Evolutionary conservation across 1,140 invertebrate species (phyloP).

Genomic region (Leptinotarsa texana): DNA sequence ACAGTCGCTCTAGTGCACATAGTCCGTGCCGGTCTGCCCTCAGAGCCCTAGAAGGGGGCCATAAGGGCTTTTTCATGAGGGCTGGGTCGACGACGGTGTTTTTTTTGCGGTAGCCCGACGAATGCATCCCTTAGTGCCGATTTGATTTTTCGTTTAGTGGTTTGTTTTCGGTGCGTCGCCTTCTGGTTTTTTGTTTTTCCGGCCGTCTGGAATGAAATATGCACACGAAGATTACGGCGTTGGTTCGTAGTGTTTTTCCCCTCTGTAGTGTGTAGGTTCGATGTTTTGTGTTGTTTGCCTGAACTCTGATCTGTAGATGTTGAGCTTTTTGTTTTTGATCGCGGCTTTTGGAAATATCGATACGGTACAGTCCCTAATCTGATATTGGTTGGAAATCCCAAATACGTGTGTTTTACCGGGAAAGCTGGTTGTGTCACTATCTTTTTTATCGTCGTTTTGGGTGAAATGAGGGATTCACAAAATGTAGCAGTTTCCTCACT

Average conservation of each 20-base stretch:
- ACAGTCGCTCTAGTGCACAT: constrained; percentile 49
- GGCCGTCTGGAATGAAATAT: constrained; percentile 21
- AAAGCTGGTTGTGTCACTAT: too few species aligned
- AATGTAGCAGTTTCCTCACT: too few species aligned
- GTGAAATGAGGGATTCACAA: too few species aligned
- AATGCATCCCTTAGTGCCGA: neutral
- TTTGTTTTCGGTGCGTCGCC: constrained; percentile 14
- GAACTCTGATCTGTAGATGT: too few species aligned
- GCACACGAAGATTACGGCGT: constrained; percentile 7
- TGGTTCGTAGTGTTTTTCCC: neutral
- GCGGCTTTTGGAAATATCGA: too few species aligned
- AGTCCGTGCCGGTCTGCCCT: constrained; percentile 42
- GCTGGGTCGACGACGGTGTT: neutral
- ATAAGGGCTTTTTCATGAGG: constrained; percentile 42
- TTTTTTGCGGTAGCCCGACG: neutral
- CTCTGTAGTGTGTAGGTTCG: neutral
- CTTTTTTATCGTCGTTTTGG: too few species aligned
- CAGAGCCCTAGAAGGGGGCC: constrained; percentile 50
- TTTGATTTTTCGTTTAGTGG: constrained; percentile 19
- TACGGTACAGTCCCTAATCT: too few species aligned
- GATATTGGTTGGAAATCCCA: too few species aligned
- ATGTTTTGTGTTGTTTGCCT: neutral
- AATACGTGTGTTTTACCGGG: too few species aligned
- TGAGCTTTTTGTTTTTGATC: too few species aligned
- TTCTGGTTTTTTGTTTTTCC: neutral